Percentiles rank a stretch among this genome's conserved stretches.
Evolutionary conservation across 2,113 vertebrate species (phyloP).

Genomic region (Fregetta grallaria): DNA sequence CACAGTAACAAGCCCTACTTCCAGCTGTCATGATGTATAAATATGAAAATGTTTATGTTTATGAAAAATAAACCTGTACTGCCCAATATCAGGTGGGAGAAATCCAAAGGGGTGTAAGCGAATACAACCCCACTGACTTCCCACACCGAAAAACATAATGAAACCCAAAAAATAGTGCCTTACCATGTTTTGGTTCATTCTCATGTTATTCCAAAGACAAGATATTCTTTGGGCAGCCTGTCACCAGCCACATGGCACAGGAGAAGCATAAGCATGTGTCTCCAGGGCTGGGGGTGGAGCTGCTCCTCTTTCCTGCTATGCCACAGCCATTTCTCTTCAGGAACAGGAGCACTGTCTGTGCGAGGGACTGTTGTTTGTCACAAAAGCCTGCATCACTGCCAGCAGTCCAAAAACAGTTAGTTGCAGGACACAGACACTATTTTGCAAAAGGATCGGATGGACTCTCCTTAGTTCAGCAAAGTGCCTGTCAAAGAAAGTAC

Average conservation of each 20-base stretch:
- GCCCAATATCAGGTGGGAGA: background rate
- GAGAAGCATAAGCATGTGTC: background rate
- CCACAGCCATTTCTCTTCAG: background rate
- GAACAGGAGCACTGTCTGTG: background rate
- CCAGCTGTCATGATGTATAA: background rate
- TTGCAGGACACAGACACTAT: background rate
- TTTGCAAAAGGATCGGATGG: background rate
- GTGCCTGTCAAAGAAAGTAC: background rate
- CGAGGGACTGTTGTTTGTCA: background rate
- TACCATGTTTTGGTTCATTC: background rate
- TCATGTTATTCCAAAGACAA: background rate
- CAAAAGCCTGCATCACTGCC: background rate
- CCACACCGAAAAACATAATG: background rate
- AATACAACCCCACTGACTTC: background rate
- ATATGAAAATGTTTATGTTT: too few species aligned
- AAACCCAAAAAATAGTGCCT: background rate
- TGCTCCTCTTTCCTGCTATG: background rate
- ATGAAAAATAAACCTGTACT: background rate
- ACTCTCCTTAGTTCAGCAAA: background rate
- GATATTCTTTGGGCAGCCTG: background rate
- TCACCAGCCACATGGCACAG: background rate
- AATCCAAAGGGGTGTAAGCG: background rate
- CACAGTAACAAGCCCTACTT: background rate
- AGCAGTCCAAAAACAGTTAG: background rate
- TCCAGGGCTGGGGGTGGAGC: background rate